Evolutionary conservation across 2,797 vertebrate species (phyloP).

Genomic region (Coccyzus lansbergi): DNA sequence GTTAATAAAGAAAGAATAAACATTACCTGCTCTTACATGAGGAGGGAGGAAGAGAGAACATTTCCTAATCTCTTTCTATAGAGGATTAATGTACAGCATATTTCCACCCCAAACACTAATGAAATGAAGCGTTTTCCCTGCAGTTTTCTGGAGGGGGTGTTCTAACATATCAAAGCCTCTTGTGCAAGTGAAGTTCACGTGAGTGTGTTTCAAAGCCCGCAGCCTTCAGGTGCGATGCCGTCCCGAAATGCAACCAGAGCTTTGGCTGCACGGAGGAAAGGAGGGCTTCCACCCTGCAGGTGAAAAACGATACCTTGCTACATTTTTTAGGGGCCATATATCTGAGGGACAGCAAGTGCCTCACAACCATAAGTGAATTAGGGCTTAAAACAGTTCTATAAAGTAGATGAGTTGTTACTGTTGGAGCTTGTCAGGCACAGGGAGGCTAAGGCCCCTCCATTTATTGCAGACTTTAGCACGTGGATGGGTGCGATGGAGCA

Average conservation of each 20-base stretch:
- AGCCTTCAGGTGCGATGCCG: not conserved
- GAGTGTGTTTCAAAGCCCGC: not conserved
- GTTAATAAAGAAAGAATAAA: constrained; percentile 67
- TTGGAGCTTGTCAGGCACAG: accelerated
- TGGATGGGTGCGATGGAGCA: not conserved
- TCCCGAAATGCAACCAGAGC: accelerated
- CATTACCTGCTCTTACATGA: constrained; percentile 24
- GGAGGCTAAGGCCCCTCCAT: not conserved
- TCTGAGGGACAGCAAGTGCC: not conserved
- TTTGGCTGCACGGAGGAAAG: accelerated
- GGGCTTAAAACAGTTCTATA: not conserved
- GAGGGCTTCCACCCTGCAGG: not conserved
- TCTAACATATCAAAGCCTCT: not conserved
- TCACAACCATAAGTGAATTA: not conserved
- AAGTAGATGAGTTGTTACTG: not conserved
- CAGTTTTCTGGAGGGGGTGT: constrained; percentile 13
- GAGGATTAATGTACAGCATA: constrained; percentile 50
- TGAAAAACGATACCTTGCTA: not conserved
- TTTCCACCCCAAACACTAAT: constrained; percentile 26
- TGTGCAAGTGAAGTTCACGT: accelerated
- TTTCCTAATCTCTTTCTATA: constrained; percentile 58
- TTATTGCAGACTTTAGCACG: accelerated
- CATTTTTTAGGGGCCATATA: not conserved
- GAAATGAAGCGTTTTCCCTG: not conserved
- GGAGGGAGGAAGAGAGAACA: constrained; percentile 24